Evolutionary conservation across 2,888 invertebrate species (phyloP).

Genomic region (Meganola albula): DNA sequence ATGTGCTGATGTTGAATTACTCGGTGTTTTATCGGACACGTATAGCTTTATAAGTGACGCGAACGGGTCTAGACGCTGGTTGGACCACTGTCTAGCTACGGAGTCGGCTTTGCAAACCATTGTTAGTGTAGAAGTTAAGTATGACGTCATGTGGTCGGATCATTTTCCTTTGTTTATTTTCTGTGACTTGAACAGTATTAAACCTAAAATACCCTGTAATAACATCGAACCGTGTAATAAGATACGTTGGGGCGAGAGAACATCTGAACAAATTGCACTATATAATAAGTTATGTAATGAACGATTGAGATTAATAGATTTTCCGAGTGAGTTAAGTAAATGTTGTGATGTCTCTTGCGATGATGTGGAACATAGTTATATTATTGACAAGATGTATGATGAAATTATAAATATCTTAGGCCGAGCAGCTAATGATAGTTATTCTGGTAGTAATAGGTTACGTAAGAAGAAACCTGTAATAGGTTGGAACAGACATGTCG

Average conservation of each 20-base stretch:
- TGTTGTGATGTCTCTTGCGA: slow-evolving; percentile 1
- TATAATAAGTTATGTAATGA: background rate
- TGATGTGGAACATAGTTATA: background rate
- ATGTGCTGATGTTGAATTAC: slow-evolving; percentile 14
- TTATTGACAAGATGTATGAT: background rate
- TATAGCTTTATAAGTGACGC: slow-evolving; percentile 3
- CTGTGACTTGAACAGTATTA: background rate
- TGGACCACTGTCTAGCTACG: slow-evolving; percentile 5
- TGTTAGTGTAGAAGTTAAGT: background rate
- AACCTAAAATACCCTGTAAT: background rate
- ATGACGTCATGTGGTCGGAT: slow-evolving; percentile 5
- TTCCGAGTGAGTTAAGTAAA: background rate
- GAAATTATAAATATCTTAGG: too few species aligned
- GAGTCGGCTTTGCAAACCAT: background rate
- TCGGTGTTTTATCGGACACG: background rate
- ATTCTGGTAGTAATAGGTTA: too few species aligned
- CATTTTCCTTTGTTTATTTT: slow-evolving; percentile 4
- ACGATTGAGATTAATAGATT: slow-evolving; percentile 1
- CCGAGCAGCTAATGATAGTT: too few species aligned
- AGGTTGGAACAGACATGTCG: slow-evolving; percentile 1
- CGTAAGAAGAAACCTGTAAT: background rate
- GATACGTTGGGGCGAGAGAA: background rate
- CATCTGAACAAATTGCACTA: background rate
- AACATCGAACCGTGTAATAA: background rate
- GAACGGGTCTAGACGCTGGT: slow-evolving; percentile 2